Base-by-base conservation (phyloP, 2,797 vertebrate genomes). In the Tangara arthus region DNA sequence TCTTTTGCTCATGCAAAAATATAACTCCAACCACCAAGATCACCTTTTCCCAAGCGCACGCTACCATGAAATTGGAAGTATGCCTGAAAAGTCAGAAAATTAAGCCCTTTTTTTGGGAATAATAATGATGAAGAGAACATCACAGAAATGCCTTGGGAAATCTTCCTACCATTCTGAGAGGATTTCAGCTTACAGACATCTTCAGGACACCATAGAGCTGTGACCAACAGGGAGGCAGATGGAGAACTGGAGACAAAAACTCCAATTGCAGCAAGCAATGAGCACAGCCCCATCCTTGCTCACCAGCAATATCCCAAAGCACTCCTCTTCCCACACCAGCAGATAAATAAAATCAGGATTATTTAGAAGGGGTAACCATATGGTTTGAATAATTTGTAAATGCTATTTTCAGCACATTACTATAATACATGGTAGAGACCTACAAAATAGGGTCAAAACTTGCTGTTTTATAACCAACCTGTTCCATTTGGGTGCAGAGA, bases 291-390 rank as follows among this genome's bases (percentile, higher is more conserved):
- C 53, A 53, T n/a, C 61, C 68, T 57, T 83, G 64, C 61, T 85
- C 8, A 4, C 76, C 65, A 88, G 70, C 79, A 78, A 69, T 50
- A 82, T 55, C 63, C 82, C 79, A 89, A 61, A 95, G 87, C 71
- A 46, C n/a, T 93, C 73, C 71, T 61, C 89, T 93, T 94, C 80
- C 84, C 79, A 89, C 76, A 72, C 55, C 55, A 79, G 46, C 70
- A 78, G 82, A 92, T 59, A 96, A 92, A 88, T 83, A 79, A 93
- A 96, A 89, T 47, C 32, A 27, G 20, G 60, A 91, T 93, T 95
- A 87, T 78, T 89, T 72, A 83, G 55, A 86, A 69, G 52, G 39
- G 55, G 77, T 52, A 93, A 82, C 72, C 95, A 93, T 81, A 92
- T 69, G 79, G 55, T 83, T 96, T 89, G 65, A 55, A 75, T 57